Base-by-base conservation (phyloP, 2,113 vertebrate species). In the Brevimyrus niger region DNA sequence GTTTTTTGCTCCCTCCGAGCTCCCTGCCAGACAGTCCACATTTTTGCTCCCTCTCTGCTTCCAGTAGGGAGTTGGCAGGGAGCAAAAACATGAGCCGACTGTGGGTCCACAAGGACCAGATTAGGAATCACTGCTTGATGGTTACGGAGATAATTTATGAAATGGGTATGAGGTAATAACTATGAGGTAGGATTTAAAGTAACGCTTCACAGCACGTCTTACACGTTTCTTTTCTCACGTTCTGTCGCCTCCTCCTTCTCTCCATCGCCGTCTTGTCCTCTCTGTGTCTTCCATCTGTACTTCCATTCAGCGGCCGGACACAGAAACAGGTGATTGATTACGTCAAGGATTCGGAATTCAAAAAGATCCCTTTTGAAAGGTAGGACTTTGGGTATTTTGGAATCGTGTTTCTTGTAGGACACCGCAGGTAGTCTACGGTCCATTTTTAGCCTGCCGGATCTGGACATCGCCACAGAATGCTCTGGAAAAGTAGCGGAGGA, bases 271-370 rank as follows among this genome's bases (percentile, higher is more conserved):
- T 11, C 46, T 55, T 53, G 1, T 35, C 47, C 23, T 46, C 46
- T 76, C 3, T 5, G 0, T 1, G 38, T 76, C 3, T n/a, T 85
- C 21, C 46, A 4, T 80, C 48, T 89, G 17, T 65, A 10, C 88
- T 7, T 93, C 35, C 94, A 76, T 55, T 44, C 3, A 99, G 98
- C 23, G 98, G 98, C 61, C 97, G 98, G 89, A 99, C 98, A 89
- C 98, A 99, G 96, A 99, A 98, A 95, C 98, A 99, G 93, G 96
- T 99, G 92, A 96, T 98, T 44, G 97, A 99, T 93, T 97, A 97
- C 0, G 96, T 98, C 47, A 98, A 97, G 92, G 98, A 99, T 95
- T 97, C 97, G 0, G 97, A 97, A 90, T 94, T 97, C 91, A 98
- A 98, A 94, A 99, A 97, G 93, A 95, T 98, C 38, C 97, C 97